Base-by-base conservation (phyloP, 1,140 invertebrate species). In the Drosophila burlai region DNA sequence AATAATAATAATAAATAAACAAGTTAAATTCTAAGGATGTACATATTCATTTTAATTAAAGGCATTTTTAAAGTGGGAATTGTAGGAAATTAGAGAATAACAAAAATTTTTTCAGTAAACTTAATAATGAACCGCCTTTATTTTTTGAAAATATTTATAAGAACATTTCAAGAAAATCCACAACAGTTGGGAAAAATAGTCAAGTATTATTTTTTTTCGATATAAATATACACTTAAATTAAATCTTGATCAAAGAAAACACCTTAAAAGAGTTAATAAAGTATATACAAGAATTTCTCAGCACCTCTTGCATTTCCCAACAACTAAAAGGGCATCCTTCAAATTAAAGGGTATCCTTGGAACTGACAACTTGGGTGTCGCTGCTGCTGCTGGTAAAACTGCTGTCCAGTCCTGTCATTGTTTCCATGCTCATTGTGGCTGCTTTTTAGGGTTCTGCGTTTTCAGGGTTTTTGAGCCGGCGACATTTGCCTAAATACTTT, bases 401-500 rank as follows among this genome's bases (percentile, higher is more conserved):
- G 36, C 43, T 29, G 60, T 24, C 64, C 64, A 66, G 42, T 9
- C 43, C 66, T 71, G 67, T 67, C 66, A 73, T 73, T 73, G 69
- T 73, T 72, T 40, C 67, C 67, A 73, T 42, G 54, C 38, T 29
- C 67, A 73, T 72, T 73, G 67, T 73, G 50, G 26, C 29, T 57
- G 45, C 34, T 16, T 45, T 43, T 47, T 24, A 9, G 34, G 11
- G n/a, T 1, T 18, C 38, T 9, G 15, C 21, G 57, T 65, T 67
- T 67, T 38, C 47, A 26, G 46, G 15, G 66, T 31, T 66, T 66
- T 66, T 67, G 67, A 46, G 40, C n/a, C 26, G 68, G 46, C 57
- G 67, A 74, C 71, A 74, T 74, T 74, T 74, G 68, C 71, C 71
- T 74, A 74, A 74, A 74, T 74, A 74, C 71, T 73, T 24, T 50